Evolutionary conservation across 1,140 invertebrate genomes (phyloP).

Genomic region (Drosophila gunungcola): DNA sequence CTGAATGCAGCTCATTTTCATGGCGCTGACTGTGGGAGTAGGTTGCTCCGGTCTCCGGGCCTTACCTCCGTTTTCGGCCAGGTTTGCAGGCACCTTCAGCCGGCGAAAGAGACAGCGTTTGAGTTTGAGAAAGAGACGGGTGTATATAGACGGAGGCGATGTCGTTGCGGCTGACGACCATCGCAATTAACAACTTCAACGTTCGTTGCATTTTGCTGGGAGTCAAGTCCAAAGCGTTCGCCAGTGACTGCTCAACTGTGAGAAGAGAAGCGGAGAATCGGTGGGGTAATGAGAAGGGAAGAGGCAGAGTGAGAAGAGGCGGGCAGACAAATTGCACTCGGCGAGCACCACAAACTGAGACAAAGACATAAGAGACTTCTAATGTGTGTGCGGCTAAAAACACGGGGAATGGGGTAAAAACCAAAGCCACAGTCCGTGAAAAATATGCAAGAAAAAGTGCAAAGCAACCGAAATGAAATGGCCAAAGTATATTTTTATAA

Average conservation of each 20-base stretch:
- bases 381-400: constrained; percentile 23
- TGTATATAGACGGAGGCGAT: constrained; percentile 17
- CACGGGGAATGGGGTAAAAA: constrained; percentile 15
- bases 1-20: constrained; percentile 63
- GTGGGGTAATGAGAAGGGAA: constrained; percentile 13
- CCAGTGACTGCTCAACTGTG: constrained; percentile 29
- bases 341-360: constrained; percentile 51
- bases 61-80: constrained; percentile 23
- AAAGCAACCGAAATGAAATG: constrained; percentile 69
- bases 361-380: constrained; percentile 50
- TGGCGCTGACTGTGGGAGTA: constrained; percentile 68
- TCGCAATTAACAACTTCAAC: constrained; percentile 81
- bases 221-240: constrained; percentile 20
- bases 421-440: constrained; percentile 61
- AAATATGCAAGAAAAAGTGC: constrained; percentile 73
- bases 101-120: constrained; percentile 36
- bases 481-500: constrained; percentile 66
- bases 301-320: constrained; percentile 12
- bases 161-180: constrained; percentile 73
- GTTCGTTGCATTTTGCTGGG: constrained; percentile 69
- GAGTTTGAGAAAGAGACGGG: constrained; percentile 19
- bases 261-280: constrained; percentile 14
- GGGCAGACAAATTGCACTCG: constrained; percentile 69
- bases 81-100: constrained; percentile 12
- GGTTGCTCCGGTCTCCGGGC: constrained; percentile 27